Base-by-base conservation (phyloP, 2,113 vertebrate genomes). In the Myanophis thanlyinensis region DNA sequence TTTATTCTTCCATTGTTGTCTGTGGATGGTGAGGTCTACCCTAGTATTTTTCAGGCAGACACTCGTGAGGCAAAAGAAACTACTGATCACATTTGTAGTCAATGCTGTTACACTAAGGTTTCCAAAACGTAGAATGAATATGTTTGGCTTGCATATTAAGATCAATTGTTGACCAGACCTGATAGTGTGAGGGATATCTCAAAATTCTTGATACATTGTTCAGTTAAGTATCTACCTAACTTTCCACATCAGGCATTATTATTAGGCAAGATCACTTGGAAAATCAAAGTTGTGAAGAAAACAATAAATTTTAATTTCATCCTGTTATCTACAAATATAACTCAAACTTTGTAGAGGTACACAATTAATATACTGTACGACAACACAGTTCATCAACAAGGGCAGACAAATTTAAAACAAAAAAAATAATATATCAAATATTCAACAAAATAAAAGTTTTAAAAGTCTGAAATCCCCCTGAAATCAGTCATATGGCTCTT, bases 71-170 rank as follows among this genome's bases (percentile, higher is more conserved):
- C 12, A 44, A 62, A 88, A 11, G 3, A 15, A 67, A 67, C 12
- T 3, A 12, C 15, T 12, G n/a, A 48, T 25, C 6, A 20, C 47
- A 18, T 54, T n/a, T 52, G n/a, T 11, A 20, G 44, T 1, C 52
- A 85, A 40, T 47, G 47, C 18, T 51, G 10, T 25, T 87, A 49
- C 22, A 35, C 40, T n/a, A 59, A 5, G 49, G 20, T 11, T 87
- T 87, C 54, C 54, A 47, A 87, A 90, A 73, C 15, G 46, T 9
- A 3, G 25, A 85, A 87, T 90, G 51, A 52, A 80, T 90, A 35
- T 93, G 25, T 35, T 86, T 87, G 92, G 48, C 46, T 93, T 91
- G 59, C 40, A 93, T 47, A 93, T 90, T 54, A 90, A 90, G 56
- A 90, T 11, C 52, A 93, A 87, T 90, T 90, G 18, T 87, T 90